Base-by-base conservation (phyloP, 1,140 invertebrate species). In the Magallana ariakensis region DNA sequence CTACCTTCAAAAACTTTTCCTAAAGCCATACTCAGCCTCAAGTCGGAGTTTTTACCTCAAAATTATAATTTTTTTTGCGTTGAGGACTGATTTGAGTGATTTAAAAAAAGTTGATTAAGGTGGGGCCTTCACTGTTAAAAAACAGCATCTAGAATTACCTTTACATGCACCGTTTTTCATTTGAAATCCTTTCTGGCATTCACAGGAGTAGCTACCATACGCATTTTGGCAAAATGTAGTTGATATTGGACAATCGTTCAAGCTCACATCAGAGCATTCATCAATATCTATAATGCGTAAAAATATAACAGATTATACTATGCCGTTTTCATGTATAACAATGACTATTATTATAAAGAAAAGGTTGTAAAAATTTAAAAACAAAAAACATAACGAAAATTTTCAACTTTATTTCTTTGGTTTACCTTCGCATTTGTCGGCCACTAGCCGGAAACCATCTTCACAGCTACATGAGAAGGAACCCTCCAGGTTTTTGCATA, bases 401-500 rank as follows among this genome's bases (percentile, higher is more conserved):
- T 46, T 46, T 46, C 5, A 46, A 46, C 33, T 57, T 0, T 46
- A 46, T 46, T 46, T 46, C 33, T 0, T 46, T 0, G 5, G 33
- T 46, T 46, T 57, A 90, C 89, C 87, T 10, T 26, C 58, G 60
- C 89, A 90, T 19, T 46, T 57, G 53, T 53, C 83, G 1, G 8
- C 84, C 7, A 46, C 16, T 16, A 80, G 66, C 11, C 26, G 11
- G 55, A 85, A 91, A 5, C 90, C 90, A 0, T 80, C 26, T n/a
- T 15, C 1, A 87, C 90, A 91, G 16, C 53, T 33, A 56, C 90
- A 91, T 15, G 13, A 11, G 26, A 87, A 91, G 0, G 85, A 80
- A 15, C 90, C 89, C 6, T 83, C 66, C 0, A 85, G 89, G 57
- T 91, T 91, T 0, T 84, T 54, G 58, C 90, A 91, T 7, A 55